Percentiles rank a stretch among this genome's conserved stretches.
These are phyloP conservation scores for Scomber colias DNA, from an alignment of 2,113 vertebrate species.

Conservation along the genomic window DNA sequence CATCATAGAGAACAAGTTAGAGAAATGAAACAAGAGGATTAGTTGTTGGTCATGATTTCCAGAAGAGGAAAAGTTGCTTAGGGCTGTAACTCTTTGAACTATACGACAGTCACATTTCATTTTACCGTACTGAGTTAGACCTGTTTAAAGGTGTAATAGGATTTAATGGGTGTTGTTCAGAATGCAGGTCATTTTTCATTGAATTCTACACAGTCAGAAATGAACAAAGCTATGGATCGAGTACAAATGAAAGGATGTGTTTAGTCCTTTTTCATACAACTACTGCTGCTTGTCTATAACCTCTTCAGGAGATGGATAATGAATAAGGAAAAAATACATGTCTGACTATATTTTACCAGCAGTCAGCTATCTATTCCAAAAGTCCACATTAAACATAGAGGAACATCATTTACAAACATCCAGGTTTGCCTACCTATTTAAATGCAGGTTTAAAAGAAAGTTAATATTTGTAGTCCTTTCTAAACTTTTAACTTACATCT, in stretches of 20 bases:
- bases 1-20: slow-evolving; percentile 17
- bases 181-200: not conserved
- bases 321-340: not conserved
- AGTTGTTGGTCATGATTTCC: slow-evolving; percentile 33
- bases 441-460: too few relatives aligned
- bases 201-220: too few relatives aligned
- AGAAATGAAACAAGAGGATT: not conserved
- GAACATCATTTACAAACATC: too few relatives aligned
- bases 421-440: not conserved
- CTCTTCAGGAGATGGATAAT: too few relatives aligned
- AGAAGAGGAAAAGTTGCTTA: not conserved
- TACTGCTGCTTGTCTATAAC: too few relatives aligned
- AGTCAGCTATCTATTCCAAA: too few relatives aligned
- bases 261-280: too few relatives aligned
- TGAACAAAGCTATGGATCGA: too few relatives aligned
- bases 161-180: not conserved
- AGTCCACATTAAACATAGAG: not conserved
- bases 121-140: not conserved
- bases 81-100: slow-evolving; percentile 11
- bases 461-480: too few relatives aligned
- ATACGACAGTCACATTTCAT: not conserved
- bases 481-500: too few relatives aligned
- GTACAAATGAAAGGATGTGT: too few relatives aligned
- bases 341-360: not conserved
- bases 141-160: not conserved